Base-by-base conservation (phyloP, 2,113 vertebrate species). In the Neotragus moschatus region DNA sequence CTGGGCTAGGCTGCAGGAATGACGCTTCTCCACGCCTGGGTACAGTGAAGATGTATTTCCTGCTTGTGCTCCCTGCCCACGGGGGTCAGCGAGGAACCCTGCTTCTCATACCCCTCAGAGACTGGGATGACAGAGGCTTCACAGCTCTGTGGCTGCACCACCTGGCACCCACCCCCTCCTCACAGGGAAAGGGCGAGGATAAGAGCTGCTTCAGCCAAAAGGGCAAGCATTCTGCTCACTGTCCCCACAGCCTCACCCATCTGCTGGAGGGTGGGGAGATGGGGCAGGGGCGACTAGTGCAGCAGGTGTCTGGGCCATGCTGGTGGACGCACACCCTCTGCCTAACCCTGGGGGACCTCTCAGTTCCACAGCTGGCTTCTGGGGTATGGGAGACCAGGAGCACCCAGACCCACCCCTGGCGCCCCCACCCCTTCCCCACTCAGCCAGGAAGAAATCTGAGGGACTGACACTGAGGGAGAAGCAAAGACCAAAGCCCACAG, bases 361-460 rank as follows among this genome's bases (percentile, higher is more conserved):
- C 25, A 58, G 26, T 16, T 86, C 60, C 45, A 43, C 53, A 70
- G 0, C 60, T 14, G 26, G 51, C 39, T 15, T n/a, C 15, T 53
- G 63, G 45, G 77, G n/a, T 3, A 28, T 75, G 36, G 84, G n/a
- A n/a, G 43, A 56, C 47, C 16, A 6, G n/a, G 53, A 85, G 9
- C 15, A 23, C 45, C 33, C 10, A n/a, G 30, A 9, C 26, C 6
- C 53, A 30, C 7, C 4, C 3, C 1, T 1, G 1, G 55, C 23
- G 9, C n/a, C 4, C 1, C 9, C 5, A 43, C 8, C 2, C 2
- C n/a, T n/a, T n/a, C 4, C 5, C 39, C 8, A 9, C 45, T 45
- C 23, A 89, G 30, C 82, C 70, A 89, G 47, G 36, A 33, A n/a
- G 63, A 93, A 89, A 81, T 26, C 56, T 55, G 19, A 82, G 96